phyloP scores from a whole-genome alignment of 2,888 invertebrate genomes.

The Julus scandinavius region DNA sequence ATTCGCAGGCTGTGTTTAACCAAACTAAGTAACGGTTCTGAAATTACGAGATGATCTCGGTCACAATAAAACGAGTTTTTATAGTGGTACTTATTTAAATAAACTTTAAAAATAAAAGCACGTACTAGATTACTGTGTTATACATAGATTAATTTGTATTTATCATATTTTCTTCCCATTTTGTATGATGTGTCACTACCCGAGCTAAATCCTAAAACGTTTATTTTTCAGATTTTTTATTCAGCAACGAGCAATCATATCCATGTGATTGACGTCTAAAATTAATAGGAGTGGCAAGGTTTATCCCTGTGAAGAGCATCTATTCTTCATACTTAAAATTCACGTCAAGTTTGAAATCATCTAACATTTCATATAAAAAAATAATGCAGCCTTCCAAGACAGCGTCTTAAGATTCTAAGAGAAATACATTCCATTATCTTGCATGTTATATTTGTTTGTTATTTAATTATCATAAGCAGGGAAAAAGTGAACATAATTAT shows the following conservation, averaged over 20 bases:
- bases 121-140: too few relatives aligned
- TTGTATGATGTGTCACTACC: too few relatives aligned
- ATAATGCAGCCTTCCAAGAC: neutral
- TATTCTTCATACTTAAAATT: slow-evolving; percentile 6
- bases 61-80: too few relatives aligned
- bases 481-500: neutral
- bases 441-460: slow-evolving; percentile 36
- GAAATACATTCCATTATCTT: slow-evolving; percentile 36
- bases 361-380: slow-evolving; percentile 22
- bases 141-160: too few relatives aligned
- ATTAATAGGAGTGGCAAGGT: slow-evolving; percentile 3
- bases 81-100: too few relatives aligned
- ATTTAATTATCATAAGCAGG: slow-evolving; percentile 35
- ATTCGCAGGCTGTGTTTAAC: too few relatives aligned
- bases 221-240: neutral
- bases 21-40: too few relatives aligned
- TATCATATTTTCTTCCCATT: too few relatives aligned
- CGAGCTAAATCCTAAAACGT: neutral
- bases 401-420: neutral
- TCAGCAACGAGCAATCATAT: neutral
- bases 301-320: neutral
- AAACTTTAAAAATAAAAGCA: too few relatives aligned
- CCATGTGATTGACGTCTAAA: neutral
- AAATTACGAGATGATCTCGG: too few relatives aligned
- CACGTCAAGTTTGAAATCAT: slow-evolving; percentile 24